Percentiles rank a stretch among this genome's conserved stretches.
Evolutionary conservation across 2,113 vertebrate species (phyloP).

Genomic region (Ascaphus truei): DNA sequence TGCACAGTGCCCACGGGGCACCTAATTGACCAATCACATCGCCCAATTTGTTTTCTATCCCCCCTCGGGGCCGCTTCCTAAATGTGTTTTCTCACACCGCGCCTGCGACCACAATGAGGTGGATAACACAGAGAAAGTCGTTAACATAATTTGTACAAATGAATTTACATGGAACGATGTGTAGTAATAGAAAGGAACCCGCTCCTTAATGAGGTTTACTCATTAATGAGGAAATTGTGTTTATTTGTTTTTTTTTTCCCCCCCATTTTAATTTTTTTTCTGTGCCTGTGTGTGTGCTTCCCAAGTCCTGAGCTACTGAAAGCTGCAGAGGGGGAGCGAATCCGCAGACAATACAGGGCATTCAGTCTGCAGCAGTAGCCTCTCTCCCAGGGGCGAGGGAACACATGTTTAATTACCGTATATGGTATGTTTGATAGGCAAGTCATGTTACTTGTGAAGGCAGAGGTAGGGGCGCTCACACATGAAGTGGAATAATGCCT

Average conservation of each 20-base stretch:
- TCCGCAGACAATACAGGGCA: conserved; percentile 17
- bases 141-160: conserved; percentile 35
- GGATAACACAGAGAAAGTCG: conserved; percentile 4
- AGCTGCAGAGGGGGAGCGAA: conserved; percentile 35
- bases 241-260: conserved; percentile 5
- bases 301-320: conserved; percentile 31
- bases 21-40: conserved; percentile 11
- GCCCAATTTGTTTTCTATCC: background rate
- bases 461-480: background rate
- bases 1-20: background rate
- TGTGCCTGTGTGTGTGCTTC: too few relatives aligned
- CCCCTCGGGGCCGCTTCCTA: conserved; percentile 10
- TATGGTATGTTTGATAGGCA: background rate
- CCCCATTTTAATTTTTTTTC: conserved; percentile 18
- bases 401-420: background rate
- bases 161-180: conserved; percentile 25
- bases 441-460: background rate
- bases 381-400: background rate
- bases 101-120: conserved; percentile 10
- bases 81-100: background rate
- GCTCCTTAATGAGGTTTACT: conserved; percentile 19
- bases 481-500: too few relatives aligned
- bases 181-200: conserved; percentile 9
- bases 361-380: background rate
- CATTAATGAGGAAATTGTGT: conserved; percentile 32